phyloP scores from a whole-genome alignment of 2,113 vertebrate genomes.

The Synodontis membranacea region DNA sequence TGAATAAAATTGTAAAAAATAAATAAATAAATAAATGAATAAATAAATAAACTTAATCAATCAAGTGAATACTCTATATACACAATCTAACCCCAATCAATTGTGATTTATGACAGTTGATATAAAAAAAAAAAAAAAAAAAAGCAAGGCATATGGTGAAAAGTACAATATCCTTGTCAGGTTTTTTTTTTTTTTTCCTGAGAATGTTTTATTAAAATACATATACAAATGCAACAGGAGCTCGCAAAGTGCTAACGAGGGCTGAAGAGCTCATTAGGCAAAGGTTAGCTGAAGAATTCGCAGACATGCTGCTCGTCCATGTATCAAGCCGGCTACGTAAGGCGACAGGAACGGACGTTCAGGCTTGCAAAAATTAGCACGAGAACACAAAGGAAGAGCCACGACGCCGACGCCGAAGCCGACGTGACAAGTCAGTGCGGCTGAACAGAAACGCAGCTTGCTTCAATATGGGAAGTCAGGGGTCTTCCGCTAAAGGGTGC shows the following conservation, averaged over 20 bases:
- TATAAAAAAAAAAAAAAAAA: no score
- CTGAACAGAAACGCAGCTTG: conserved; percentile 20
- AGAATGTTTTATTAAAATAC: not conserved
- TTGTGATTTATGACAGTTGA: not conserved
- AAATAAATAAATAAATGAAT: no score
- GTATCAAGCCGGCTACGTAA: not conserved
- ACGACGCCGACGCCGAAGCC: not conserved
- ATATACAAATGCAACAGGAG: conserved; percentile 43
- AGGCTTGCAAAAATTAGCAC: not conserved
- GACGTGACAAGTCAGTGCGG: not conserved
- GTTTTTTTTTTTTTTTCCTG: not conserved
- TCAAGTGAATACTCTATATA: not conserved
- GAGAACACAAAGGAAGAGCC: not conserved
- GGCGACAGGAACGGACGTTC: not conserved
- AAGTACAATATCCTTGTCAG: not conserved
- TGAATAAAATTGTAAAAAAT: not conserved
- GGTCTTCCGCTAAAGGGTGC: conserved; percentile 24
- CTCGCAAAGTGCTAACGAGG: conserved; percentile 66
- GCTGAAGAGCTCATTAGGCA: conserved; percentile 45
- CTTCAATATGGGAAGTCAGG: conserved; percentile 16
- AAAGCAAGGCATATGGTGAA: not conserved
- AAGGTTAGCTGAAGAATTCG: not conserved
- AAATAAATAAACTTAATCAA: not conserved
- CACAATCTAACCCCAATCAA: no score
- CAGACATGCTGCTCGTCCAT: not conserved